These are phyloP conservation scores for Clamator glandarius DNA, from an alignment of 2,797 vertebrate genomes.

Conservation along the genomic window DNA sequence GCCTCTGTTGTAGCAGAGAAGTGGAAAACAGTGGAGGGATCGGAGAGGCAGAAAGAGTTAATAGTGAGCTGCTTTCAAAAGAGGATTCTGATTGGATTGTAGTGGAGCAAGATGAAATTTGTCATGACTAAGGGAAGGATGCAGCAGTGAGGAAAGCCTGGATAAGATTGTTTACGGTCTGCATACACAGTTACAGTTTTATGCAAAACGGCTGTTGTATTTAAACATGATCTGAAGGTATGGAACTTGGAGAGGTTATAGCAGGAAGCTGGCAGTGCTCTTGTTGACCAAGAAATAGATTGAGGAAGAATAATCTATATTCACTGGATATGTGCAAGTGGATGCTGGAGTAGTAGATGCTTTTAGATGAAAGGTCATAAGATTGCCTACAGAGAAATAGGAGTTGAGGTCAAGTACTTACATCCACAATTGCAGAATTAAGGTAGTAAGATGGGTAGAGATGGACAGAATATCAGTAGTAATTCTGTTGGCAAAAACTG, in stretches of 20 bases:
- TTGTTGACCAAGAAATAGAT: neutral
- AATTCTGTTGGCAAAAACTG: neutral
- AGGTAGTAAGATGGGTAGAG: neutral
- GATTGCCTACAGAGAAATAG: neutral
- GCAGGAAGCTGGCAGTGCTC: neutral
- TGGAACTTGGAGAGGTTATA: neutral
- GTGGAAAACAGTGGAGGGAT: neutral
- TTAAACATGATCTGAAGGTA: neutral
- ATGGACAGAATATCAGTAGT: neutral
- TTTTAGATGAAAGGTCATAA: neutral
- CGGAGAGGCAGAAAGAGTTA: neutral
- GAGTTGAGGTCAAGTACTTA: neutral
- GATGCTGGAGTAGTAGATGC: conserved; percentile 31
- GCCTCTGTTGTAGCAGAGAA: neutral
- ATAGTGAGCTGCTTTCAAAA: neutral
- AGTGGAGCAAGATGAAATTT: neutral
- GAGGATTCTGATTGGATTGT: conserved; percentile 17
- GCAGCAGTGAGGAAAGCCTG: neutral
- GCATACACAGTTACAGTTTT: neutral
- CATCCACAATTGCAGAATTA: neutral
- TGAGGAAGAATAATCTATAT: neutral
- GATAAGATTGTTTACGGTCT: conserved; percentile 7
- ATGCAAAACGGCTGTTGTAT: neutral
- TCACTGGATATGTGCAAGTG: neutral
- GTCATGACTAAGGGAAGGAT: neutral